Base-by-base conservation (phyloP, 1,140 invertebrate genomes). In the Pristionchus pacificus region DNA sequence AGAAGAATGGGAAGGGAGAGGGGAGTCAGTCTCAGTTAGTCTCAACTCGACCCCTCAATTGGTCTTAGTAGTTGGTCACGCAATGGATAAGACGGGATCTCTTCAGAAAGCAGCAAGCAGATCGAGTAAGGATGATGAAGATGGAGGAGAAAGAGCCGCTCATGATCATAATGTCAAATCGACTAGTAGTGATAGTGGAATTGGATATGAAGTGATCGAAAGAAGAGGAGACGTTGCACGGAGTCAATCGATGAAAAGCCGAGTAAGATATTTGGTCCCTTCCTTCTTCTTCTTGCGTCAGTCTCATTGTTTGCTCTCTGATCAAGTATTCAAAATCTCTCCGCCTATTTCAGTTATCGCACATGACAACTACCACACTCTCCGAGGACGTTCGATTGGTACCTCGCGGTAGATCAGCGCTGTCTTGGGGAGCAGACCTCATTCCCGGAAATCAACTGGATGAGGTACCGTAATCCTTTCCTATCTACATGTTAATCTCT, bases 171-270 rank as follows among this genome's bases (percentile, higher is more conserved):
- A 66, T 31, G 75, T 66, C 3, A 79, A 79, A 49, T 75, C 72
- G 1, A 78, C 78, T 30, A 76, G 73, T 14, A 78, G 76, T 6
- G 78, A 80, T 65, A 79, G 79, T 28, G 78, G 79, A 57, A 80
- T 80, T 57, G 79, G 78, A n/a, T 67, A 67, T n/a, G 78, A 79
- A 27, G 57, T 80, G 25, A 58, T 74, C 58, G 63, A 55, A 60
- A 62, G 68, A 24, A 60, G 65, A 19, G 60, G 59, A 31, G 68
- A 65, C 27, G 74, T 80, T 14, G 71, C 66, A 1, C 59, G 78
- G 31, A 76, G 77, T 15, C 78, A 80, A 60, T 80, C 74, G 60
- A 72, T 77, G 74, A 70, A 62, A 63, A 62, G 60, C 27, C 49
- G 69, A 28, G 68, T 71, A 49, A 49, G n/a, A n/a, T n/a, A n/a